Evolutionary conservation across 2,888 invertebrate genomes (phyloP).

Genomic region (Polia nebulosa): DNA sequence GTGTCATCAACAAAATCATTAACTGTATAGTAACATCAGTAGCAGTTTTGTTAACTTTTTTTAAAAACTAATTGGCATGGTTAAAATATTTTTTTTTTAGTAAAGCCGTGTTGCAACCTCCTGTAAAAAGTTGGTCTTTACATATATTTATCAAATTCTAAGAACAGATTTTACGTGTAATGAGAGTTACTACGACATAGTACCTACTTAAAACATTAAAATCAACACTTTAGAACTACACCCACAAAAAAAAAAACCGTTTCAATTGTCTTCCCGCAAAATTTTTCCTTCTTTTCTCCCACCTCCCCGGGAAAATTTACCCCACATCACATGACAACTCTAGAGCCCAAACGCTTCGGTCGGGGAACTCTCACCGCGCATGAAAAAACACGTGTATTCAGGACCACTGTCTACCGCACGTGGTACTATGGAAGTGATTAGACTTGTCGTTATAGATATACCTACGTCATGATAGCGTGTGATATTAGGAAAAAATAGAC

Average conservation of each 20-base stretch:
- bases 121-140: no score
- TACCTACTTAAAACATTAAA: neutral
- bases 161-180: no score
- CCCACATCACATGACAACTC: slow-evolving; percentile 36
- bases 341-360: slow-evolving; percentile 16
- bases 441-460: slow-evolving; percentile 16
- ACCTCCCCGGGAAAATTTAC: slow-evolving; percentile 43
- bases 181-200: neutral
- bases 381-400: slow-evolving; percentile 76
- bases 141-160: no score
- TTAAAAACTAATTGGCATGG: no score
- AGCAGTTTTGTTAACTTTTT: no score
- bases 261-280: fast-evolving
- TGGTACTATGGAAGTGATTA: slow-evolving; percentile 53
- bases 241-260: neutral
- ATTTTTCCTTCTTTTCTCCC: slow-evolving; percentile 23
- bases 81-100: no score
- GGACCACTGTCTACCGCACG: slow-evolving; percentile 71
- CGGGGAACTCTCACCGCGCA: slow-evolving; percentile 66
- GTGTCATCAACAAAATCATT: no score
- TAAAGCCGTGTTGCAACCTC: no score
- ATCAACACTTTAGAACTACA: neutral
- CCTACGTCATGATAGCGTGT: slow-evolving; percentile 30
- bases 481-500: slow-evolving; percentile 26
- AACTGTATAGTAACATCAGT: no score